A percentile compares a stretch with the other conserved stretches of the same genome.
These are phyloP conservation scores for Rotaria magnacalcarata DNA, from an alignment of 2,888 invertebrate genomes.

Conservation along the genomic window DNA sequence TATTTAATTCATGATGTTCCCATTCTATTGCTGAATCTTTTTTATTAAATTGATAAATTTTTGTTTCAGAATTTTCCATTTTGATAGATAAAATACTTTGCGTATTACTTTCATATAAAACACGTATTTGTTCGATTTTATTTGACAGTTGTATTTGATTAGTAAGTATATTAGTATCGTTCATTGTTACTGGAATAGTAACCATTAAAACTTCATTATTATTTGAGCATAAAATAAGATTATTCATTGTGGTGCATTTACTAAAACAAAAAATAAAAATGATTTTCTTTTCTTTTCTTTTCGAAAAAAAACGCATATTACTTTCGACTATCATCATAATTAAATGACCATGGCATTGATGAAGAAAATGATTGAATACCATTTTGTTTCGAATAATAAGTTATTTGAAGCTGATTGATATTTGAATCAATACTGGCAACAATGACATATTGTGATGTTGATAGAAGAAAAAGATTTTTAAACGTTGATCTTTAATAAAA, in stretches of 20 bases:
- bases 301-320: background rate
- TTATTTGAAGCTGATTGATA: background rate
- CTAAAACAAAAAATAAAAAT: background rate
- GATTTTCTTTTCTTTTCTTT: background rate
- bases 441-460: background rate
- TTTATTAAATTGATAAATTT: background rate
- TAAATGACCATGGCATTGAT: constrained; percentile 27
- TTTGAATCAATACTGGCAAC: background rate
- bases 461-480: constrained; percentile 16
- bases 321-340: background rate
- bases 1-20: background rate
- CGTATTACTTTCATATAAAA: constrained; percentile 8
- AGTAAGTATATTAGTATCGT: background rate
- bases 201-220: background rate
- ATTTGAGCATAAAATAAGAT: constrained; percentile 1
- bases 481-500: background rate
- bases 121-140: background rate
- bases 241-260: background rate
- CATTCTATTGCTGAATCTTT: background rate
- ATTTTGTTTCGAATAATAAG: constrained; percentile 5
- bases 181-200: background rate
- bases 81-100: background rate
- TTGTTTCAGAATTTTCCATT: background rate
- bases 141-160: background rate
- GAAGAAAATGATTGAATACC: background rate